phyloP scores from a whole-genome alignment of 2,888 invertebrate species.

The Drosophila bunnanda region DNA sequence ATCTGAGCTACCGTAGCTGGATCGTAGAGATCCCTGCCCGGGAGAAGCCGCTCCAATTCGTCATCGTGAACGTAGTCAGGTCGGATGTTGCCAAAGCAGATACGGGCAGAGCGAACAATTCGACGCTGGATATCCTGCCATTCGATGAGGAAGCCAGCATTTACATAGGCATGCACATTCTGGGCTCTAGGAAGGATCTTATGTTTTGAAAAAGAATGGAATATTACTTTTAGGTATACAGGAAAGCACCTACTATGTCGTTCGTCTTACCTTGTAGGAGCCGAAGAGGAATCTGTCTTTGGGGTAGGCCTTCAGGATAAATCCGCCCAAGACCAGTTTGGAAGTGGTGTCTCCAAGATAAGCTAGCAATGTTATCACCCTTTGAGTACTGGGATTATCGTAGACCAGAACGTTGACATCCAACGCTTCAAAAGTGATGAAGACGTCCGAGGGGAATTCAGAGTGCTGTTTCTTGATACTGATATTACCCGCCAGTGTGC shows the following conservation, averaged over 20 bases:
- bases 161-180: constrained; percentile 91
- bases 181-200: constrained; percentile 90
- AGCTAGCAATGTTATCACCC: constrained; percentile 85
- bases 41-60: constrained; percentile 85
- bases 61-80: constrained; percentile 86
- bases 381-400: constrained; percentile 82
- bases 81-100: constrained; percentile 89
- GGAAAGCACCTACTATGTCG: too few species aligned
- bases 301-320: constrained; percentile 87
- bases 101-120: constrained; percentile 83
- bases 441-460: constrained; percentile 90
- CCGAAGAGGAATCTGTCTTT: constrained; percentile 85
- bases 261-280: constrained; percentile 88
- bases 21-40: constrained; percentile 85
- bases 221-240: too few species aligned
- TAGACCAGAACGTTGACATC: constrained; percentile 73
- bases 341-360: constrained; percentile 88
- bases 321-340: constrained; percentile 87
- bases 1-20: constrained; percentile 82
- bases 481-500: constrained; percentile 89
- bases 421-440: constrained; percentile 85
- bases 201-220: too few species aligned
- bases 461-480: constrained; percentile 88
- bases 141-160: constrained; percentile 90
- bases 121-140: constrained; percentile 46